Percentiles rank a stretch among this genome's conserved stretches.
These are phyloP conservation scores for Pilophorus perplexus DNA, from an alignment of 2,888 invertebrate species.

Conservation along the genomic window DNA sequence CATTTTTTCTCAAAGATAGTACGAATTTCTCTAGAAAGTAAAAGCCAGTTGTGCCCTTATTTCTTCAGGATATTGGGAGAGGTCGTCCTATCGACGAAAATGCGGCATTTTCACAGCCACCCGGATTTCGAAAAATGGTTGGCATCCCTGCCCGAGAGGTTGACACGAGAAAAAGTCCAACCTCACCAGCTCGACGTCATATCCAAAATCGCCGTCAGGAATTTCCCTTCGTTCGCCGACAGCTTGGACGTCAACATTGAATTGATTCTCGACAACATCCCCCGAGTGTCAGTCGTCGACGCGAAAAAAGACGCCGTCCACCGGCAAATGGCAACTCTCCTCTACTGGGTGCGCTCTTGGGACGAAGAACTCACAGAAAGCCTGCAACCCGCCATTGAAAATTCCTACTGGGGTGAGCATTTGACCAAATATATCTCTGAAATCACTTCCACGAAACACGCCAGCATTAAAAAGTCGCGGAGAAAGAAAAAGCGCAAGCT, in stretches of 20 bases:
- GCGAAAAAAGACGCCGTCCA: slow-evolving; percentile 17
- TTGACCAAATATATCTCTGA: slow-evolving; percentile 43
- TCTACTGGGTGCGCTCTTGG: slow-evolving; percentile 47
- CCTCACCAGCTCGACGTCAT: slow-evolving; percentile 36
- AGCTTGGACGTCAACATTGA: slow-evolving; percentile 46
- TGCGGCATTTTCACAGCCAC: slow-evolving; percentile 8
- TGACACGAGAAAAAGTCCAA: slow-evolving; percentile 26
- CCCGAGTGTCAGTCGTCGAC: slow-evolving; percentile 7
- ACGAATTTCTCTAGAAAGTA: neutral
- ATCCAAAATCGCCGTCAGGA: slow-evolving; percentile 39
- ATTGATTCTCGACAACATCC: slow-evolving; percentile 44
- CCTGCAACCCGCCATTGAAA: slow-evolving; percentile 37
- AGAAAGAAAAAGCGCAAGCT: too few relatives aligned
- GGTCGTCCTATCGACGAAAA: slow-evolving; percentile 1
- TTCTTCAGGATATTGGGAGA: slow-evolving; percentile 28
- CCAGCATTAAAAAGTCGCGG: too few relatives aligned
- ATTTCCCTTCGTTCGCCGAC: slow-evolving; percentile 40
- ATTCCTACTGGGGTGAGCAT: slow-evolving; percentile 39
- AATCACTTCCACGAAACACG: slow-evolving; percentile 39
- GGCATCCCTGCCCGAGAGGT: slow-evolving; percentile 33
- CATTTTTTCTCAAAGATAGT: slow-evolving; percentile 14
- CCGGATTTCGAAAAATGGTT: slow-evolving; percentile 36
- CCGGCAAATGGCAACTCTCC: slow-evolving; percentile 36
- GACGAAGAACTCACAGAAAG: slow-evolving; percentile 43
- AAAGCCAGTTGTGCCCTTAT: neutral